Conservation (phyloP, 1,140 invertebrate genomes). For the Dryas iulia region DNA sequence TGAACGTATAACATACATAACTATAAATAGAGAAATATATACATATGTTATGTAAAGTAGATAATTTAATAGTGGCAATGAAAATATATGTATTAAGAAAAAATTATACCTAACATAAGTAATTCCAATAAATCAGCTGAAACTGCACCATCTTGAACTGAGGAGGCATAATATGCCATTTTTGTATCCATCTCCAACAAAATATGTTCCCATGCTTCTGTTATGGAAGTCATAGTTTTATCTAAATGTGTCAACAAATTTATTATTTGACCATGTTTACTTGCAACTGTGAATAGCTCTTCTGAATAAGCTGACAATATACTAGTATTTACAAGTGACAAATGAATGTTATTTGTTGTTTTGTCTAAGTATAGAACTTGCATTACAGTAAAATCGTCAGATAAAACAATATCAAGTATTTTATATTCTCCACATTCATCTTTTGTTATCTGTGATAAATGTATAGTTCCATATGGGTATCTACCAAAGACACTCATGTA, state of each 20-base stretch:
- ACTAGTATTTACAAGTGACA: slow-evolving; percentile 84
- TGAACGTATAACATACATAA: too few species aligned
- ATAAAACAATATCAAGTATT: slow-evolving; percentile 82
- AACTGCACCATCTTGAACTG: slow-evolving; percentile 88
- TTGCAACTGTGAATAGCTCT: slow-evolving; percentile 86
- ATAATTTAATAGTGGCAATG: too few species aligned
- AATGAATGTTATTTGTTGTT: slow-evolving; percentile 76
- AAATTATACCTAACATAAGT: slow-evolving; percentile 89
- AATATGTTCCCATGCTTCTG: slow-evolving; percentile 97
- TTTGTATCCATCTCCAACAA: slow-evolving; percentile 96
- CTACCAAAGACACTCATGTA: slow-evolving; percentile 91
- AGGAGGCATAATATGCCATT: slow-evolving; percentile 91
- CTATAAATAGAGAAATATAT: too few species aligned
- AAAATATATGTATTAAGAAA: too few species aligned
- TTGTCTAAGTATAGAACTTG: slow-evolving; percentile 81
- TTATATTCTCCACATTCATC: slow-evolving; percentile 80
- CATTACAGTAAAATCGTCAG: slow-evolving; percentile 82
- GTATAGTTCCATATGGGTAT: slow-evolving; percentile 87
- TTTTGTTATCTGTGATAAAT: slow-evolving; percentile 81
- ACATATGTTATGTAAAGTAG: too few species aligned
- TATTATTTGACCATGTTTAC: slow-evolving; percentile 86
- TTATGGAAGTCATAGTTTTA: slow-evolving; percentile 90
- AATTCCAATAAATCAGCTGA: slow-evolving; percentile 95
- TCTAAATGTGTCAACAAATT: slow-evolving; percentile 86
- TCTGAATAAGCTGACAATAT: slow-evolving; percentile 84